phyloP scores from a whole-genome alignment of 2,113 vertebrate genomes.

The Alosa alosa region DNA sequence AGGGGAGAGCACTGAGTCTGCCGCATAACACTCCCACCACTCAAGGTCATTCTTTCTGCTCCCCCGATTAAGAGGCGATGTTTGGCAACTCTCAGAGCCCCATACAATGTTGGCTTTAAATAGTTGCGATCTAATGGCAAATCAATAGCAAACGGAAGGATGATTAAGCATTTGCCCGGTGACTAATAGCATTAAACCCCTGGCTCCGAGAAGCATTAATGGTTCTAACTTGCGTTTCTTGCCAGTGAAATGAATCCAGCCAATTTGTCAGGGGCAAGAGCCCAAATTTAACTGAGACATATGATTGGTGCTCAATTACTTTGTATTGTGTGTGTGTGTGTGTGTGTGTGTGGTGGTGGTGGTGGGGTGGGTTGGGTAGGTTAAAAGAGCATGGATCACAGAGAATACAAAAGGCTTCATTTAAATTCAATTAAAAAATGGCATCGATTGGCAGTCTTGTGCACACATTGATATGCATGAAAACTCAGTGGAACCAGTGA shows the following conservation, averaged over 20 bases:
- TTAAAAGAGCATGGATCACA: conserved; percentile 60
- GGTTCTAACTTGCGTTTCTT: conserved; percentile 33
- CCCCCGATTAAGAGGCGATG: conserved; percentile 32
- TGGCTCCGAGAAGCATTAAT: conserved; percentile 46
- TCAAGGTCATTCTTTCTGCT: conserved; percentile 36
- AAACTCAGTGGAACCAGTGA: conserved; percentile 55
- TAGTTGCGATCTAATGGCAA: conserved; percentile 46
- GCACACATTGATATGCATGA: conserved; percentile 62
- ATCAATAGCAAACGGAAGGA: conserved; percentile 50
- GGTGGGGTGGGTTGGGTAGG: conserved; percentile 1
- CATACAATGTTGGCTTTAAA: conserved; percentile 41
- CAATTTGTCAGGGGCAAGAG: conserved; percentile 46
- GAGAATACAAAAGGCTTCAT: conserved; percentile 64
- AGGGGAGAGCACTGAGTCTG: conserved; percentile 1
- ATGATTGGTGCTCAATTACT: conserved; percentile 45
- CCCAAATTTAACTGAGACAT: conserved; percentile 44
- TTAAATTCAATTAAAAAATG: conserved; percentile 70
- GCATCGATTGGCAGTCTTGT: conserved; percentile 57
- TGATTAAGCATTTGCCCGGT: conserved; percentile 71
- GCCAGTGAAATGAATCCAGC: conserved; percentile 45
- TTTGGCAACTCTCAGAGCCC: conserved; percentile 30
- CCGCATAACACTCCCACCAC: not conserved
- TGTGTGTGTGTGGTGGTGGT: not conserved
- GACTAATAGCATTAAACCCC: conserved; percentile 66
- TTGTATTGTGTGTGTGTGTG: not conserved